Evolutionary conservation across 2,113 vertebrate genomes (phyloP).

Genomic region (Etheostoma spectabile): DNA sequence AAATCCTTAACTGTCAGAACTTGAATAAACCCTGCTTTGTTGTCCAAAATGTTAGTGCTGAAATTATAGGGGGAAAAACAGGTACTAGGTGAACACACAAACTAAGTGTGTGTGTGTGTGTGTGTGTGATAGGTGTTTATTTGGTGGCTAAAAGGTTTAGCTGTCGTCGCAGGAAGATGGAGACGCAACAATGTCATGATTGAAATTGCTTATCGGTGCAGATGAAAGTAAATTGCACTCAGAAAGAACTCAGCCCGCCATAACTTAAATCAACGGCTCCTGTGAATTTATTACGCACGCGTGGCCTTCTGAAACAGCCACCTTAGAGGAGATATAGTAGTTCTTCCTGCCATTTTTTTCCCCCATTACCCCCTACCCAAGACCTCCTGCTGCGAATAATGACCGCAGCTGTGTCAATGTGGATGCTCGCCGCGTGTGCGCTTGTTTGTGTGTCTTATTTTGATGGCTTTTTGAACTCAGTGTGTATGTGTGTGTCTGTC

Average conservation of each 20-base stretch:
- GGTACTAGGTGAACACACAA: constrained; percentile 3
- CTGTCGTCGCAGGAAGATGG: constrained; percentile 43
- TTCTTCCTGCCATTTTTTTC: constrained; percentile 59
- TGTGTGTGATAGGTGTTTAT: constrained; percentile 19
- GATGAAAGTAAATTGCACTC: constrained; percentile 80
- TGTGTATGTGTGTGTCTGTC: constrained; percentile 63
- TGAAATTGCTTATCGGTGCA: constrained; percentile 80
- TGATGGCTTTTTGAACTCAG: constrained; percentile 67
- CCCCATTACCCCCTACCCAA: constrained; percentile 23
- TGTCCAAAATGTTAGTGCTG: constrained; percentile 19
- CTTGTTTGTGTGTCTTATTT: constrained; percentile 60
- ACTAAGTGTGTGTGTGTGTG: not conserved
- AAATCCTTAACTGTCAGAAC: constrained; percentile 64
- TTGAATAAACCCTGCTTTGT: constrained; percentile 26
- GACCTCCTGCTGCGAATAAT: constrained; percentile 74
- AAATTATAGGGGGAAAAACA: constrained; percentile 56
- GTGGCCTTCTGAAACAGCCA: constrained; percentile 63
- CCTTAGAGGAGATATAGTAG: constrained; percentile 49
- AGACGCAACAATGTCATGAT: constrained; percentile 63
- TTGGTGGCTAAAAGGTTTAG: constrained; percentile 64
- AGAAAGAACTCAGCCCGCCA: constrained; percentile 59
- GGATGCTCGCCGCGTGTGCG: constrained; percentile 35
- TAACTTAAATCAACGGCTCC: constrained; percentile 77
- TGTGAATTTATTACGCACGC: constrained; percentile 53
- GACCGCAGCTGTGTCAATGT: constrained; percentile 79